phyloP scores from a whole-genome alignment of 2,113 vertebrate species.

The Psettodes erumei region DNA sequence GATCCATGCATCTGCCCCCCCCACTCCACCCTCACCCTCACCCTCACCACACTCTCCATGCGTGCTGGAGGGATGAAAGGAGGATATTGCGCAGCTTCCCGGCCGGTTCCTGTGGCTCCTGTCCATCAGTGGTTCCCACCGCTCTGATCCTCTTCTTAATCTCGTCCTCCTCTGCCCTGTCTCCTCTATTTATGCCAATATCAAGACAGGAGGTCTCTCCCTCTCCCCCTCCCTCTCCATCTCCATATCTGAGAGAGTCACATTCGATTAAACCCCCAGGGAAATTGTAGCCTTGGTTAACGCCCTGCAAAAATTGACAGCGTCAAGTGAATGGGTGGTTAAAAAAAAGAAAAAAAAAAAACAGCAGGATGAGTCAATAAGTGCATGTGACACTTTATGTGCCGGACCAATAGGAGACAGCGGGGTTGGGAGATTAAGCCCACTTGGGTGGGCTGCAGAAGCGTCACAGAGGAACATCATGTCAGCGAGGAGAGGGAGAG shows the following conservation, averaged over 20 bases:
- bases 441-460: conserved; percentile 29
- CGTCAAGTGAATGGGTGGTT: neutral
- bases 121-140: conserved; percentile 36
- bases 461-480: conserved; percentile 29
- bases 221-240: neutral
- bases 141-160: conserved; percentile 51
- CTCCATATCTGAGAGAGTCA: conserved; percentile 38
- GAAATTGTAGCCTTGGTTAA: conserved; percentile 6
- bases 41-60: neutral
- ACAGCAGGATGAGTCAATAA: neutral
- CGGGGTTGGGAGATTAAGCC: neutral
- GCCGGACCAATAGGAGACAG: conserved; percentile 6
- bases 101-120: conserved; percentile 28
- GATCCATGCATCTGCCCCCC: too few relatives aligned
- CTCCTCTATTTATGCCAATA: conserved; percentile 41
- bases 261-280: conserved; percentile 22
- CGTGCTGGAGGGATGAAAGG: conserved; percentile 41
- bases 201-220: conserved; percentile 12
- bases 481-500: conserved; percentile 7
- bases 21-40: conserved; percentile 10
- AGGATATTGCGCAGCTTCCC: conserved; percentile 8
- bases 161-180: conserved; percentile 37
- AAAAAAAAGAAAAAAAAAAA: conserved; percentile 13
- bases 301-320: conserved; percentile 48
- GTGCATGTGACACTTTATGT: neutral